These are phyloP conservation scores for Hafferia zeledoni DNA, from an alignment of 2,797 vertebrate species.

Conservation along the genomic window DNA sequence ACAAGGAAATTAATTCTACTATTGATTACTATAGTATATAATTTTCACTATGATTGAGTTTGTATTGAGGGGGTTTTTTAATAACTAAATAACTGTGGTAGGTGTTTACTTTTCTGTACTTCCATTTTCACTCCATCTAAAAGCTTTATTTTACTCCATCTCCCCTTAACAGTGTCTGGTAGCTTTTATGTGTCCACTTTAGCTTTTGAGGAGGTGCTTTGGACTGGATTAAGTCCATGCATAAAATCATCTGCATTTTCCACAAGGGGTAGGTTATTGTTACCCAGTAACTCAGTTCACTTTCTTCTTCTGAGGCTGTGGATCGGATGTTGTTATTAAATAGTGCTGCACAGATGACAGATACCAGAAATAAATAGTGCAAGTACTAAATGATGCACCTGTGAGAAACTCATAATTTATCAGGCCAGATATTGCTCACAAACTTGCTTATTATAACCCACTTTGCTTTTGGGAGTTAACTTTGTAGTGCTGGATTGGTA, in stretches of 20 bases:
- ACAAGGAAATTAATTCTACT: not conserved
- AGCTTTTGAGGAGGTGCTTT: not conserved
- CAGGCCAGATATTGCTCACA: not conserved
- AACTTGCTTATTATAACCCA: not conserved
- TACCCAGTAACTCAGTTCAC: not conserved
- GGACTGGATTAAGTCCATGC: not conserved
- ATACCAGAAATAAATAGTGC: not conserved
- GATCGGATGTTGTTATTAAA: not conserved
- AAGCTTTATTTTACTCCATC: not conserved
- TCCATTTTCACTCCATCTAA: not conserved
- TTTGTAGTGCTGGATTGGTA: not conserved
- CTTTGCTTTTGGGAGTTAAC: not conserved
- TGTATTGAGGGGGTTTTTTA: not conserved
- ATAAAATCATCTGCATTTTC: not conserved
- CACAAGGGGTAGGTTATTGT: not conserved
- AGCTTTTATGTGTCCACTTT: not conserved
- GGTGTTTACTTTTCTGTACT: not conserved
- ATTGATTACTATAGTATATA: not conserved
- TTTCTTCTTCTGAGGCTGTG: not conserved
- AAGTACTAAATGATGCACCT: conserved; percentile 16
- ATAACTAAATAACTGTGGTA: not conserved
- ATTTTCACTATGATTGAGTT: not conserved
- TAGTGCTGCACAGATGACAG: conserved; percentile 9
- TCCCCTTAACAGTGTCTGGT: not conserved
- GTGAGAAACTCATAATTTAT: not conserved